Base-by-base conservation (phyloP, 2,797 vertebrate genomes). In the Enteromius mattozi region DNA sequence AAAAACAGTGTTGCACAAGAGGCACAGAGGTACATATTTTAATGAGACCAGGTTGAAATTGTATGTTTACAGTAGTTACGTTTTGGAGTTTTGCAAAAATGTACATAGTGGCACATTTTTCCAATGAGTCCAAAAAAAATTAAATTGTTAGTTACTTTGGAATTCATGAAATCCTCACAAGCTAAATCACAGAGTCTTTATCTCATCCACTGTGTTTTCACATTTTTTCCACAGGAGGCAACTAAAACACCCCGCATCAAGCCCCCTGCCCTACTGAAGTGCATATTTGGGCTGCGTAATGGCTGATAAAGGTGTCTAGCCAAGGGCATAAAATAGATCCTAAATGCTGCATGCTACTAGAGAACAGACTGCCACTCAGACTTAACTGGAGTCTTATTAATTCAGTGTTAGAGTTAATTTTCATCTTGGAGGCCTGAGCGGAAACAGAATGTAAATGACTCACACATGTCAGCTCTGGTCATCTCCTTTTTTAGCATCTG, bases 381-480 rank as follows among this genome's bases (percentile, higher is more conserved):
- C 88, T 88, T 54, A 68, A 78, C 85, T 85, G 75, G 85, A 79
- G 90, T 89, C 91, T 83, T 85, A 86, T 90, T 90, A 91, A 90
- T 91, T 91, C 84, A 56, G 86, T 85, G 86, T 89, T 87, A 69
- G 63, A 90, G 89, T 91, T 88, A 74, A 89, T 90, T 86, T 86
- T 92, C 89, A 84, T 90, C 88, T 88, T 66, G 4, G 81, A 74
- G 61, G 78, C 78, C 81, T 72, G 83, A 72, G 87, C 86, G 33
- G 63, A 90, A 89, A 66, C 78, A 78, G 65, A 89, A 90, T 91
- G 89, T 87, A 90, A 93, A 92, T 91, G 84, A 91, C 88, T 92
- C 87, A 89, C 30, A 77, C 27, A 68, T 83, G 87, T 82, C 78
- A 87, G 69, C 74, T 79, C 72, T 84, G 82, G 77, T 71, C 78